These are phyloP conservation scores for Cataglyphis altisquamis DNA, from an alignment of 2,888 invertebrate species.

Conservation along the genomic window DNA sequence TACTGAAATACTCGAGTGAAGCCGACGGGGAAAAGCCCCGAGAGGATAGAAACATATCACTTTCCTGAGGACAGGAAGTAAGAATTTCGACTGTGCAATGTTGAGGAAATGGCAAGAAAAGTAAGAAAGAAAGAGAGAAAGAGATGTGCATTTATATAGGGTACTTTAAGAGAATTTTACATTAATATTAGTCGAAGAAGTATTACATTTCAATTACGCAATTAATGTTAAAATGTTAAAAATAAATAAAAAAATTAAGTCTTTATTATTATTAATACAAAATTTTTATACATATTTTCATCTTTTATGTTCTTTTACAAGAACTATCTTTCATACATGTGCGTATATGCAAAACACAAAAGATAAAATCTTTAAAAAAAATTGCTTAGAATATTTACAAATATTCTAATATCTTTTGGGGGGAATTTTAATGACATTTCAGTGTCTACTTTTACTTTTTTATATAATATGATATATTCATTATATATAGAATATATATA, in stretches of 20 bases:
- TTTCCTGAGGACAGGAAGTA: constrained; percentile 50
- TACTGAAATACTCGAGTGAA: constrained; percentile 65
- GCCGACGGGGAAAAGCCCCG: constrained; percentile 65
- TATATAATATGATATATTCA: not conserved
- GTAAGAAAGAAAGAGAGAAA: constrained; percentile 14
- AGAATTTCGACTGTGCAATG: constrained; percentile 32
- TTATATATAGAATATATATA: too few relatives aligned
- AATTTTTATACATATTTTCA: not conserved
- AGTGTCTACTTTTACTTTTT: not conserved
- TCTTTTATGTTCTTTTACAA: not conserved
- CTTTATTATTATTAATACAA: not conserved
- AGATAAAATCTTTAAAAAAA: not conserved
- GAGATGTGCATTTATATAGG: not conserved
- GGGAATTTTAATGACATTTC: not conserved
- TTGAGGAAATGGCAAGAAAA: constrained; percentile 35
- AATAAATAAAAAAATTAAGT: not conserved
- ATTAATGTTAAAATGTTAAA: not conserved
- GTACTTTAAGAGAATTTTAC: not conserved
- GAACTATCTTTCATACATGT: not conserved
- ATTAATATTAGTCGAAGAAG: constrained; percentile 9
- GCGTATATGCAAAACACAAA: not conserved
- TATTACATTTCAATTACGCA: not conserved
- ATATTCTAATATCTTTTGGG: not conserved
- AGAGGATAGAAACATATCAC: constrained; percentile 67
- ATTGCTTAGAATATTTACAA: not conserved